Conservation (phyloP, 2,797 vertebrate genomes). For the Pseudomugil tenellus region DNA sequence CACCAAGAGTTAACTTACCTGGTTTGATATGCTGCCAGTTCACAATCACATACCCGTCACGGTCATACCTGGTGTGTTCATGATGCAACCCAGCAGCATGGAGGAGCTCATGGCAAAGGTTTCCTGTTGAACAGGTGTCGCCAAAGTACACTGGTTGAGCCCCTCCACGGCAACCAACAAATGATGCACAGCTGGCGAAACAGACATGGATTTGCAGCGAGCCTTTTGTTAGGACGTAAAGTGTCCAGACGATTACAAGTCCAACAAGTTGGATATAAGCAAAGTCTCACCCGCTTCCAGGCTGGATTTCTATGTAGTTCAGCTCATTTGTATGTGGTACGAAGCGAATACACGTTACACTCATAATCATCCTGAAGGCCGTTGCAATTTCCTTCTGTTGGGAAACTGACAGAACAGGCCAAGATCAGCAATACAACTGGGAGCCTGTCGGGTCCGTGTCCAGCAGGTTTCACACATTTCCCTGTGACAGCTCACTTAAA, state of each 20-base stretch:
- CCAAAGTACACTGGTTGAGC: slow-evolving; percentile 33
- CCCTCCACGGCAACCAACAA: slow-evolving; percentile 49
- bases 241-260: too few species aligned
- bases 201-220: too few species aligned
- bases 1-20: too few species aligned
- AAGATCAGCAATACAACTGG: too few species aligned
- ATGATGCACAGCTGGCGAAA: slow-evolving; percentile 57
- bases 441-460: too few species aligned
- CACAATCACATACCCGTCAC: slow-evolving; percentile 47
- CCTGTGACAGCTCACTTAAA: too few species aligned
- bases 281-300: slow-evolving; percentile 42
- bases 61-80: slow-evolving; percentile 56
- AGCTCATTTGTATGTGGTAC: neutral
- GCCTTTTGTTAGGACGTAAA: too few species aligned
- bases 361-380: slow-evolving; percentile 56
- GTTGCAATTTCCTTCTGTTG: neutral
- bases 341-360: slow-evolving; percentile 53
- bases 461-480: too few species aligned
- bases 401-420: slow-evolving; percentile 10
- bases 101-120: slow-evolving; percentile 62
- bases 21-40: slow-evolving; percentile 30
- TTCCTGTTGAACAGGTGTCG: slow-evolving; percentile 31
- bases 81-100: slow-evolving; percentile 65
- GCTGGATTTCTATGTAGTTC: slow-evolving; percentile 36
- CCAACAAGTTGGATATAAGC: neutral